Evolutionary conservation across 2,797 vertebrate species (phyloP).

Genomic region (Phataginus tricuspis): DNA sequence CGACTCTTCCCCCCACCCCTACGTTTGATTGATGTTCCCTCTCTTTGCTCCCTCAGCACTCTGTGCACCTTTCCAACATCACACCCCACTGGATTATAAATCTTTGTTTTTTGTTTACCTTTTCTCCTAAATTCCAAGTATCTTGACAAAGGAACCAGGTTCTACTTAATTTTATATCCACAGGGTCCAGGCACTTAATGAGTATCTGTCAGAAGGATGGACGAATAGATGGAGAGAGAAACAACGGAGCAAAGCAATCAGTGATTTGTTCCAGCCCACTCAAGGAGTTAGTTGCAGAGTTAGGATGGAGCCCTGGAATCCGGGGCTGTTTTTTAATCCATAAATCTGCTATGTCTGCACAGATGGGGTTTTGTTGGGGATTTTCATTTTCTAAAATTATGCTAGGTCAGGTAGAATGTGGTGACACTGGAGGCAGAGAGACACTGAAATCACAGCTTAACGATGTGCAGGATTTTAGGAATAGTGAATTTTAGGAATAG

Average conservation of each 20-base stretch:
- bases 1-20: neutral
- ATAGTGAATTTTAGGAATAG: neutral
- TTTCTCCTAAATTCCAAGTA: neutral
- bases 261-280: neutral
- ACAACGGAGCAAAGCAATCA: neutral
- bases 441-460: neutral
- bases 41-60: neutral
- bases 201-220: neutral
- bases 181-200: neutral
- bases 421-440: neutral
- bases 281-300: neutral
- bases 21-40: neutral
- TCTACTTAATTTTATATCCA: constrained; percentile 13
- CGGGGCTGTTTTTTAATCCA: neutral
- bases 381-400: neutral
- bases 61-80: neutral
- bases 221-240: neutral
- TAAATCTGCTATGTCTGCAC: neutral
- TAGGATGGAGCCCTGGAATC: neutral
- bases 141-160: neutral
- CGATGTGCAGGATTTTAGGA: neutral
- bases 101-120: neutral
- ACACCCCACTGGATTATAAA: neutral
- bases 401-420: neutral
- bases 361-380: neutral